Evolutionary conservation across 2,888 invertebrate species (phyloP), one percentile per base, ranked within the genome.

Genomic region (Thymelicus acteon): DNA sequence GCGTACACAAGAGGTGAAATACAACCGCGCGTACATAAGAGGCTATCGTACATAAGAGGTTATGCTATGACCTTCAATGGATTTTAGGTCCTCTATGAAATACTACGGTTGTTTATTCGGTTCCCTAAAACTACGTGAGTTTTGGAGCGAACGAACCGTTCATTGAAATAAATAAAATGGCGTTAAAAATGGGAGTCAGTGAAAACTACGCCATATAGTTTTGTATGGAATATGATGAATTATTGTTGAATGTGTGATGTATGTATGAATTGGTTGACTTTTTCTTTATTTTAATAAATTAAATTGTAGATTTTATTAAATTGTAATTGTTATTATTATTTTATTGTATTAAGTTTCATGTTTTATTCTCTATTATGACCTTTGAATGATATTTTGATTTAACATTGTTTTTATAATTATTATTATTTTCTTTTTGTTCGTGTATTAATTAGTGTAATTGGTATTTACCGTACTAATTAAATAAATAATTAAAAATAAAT

Each of bases 21-120:
- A 57, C 57, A 7, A 31, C 31, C 57, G 58, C 58, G 7, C 58
- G 37, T 58, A 58, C n/a, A 37, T 58, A 39, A 58, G 58, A 58
- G 58, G 37, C 58, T n/a, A n/a, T n/a, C 58, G 37, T 58, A 58
- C n/a, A 37, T 58, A 39, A 58, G 58, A 58, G 58, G 37, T 39
- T n/a, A 58, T 15, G 58, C 58, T 58, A 39, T 58, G 70, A 70
- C 63, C 70, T 70, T 70, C 70, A 70, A 70, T 70, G 70, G 60
- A 69, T 37, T 49, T 31, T 69, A 70, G 24, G 52, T 60, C 31
- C 40, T 39, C 37, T 48, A 58, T 69, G 48, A 69, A 64, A 60
- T 64, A 70, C 69, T 70, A 64, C 64, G 70, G 54, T 60, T 60
- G 60, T 64, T 63, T 57, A 70, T 64, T 69, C 49, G n/a, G 15